Base-by-base conservation (phyloP, 1,140 invertebrate genomes). In the Leptonema lineaticorne region DNA sequence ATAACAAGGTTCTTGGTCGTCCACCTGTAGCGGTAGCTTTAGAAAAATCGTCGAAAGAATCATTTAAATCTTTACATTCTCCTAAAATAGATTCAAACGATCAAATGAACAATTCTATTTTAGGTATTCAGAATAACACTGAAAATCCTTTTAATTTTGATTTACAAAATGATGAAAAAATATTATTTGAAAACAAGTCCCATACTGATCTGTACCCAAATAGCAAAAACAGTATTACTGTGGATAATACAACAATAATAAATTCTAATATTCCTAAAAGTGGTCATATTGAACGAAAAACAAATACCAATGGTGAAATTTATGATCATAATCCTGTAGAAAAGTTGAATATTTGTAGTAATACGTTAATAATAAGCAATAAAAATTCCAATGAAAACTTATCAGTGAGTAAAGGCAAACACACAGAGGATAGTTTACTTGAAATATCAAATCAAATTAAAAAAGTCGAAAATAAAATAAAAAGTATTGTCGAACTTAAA, bases 391-490 rank as follows among this genome's bases (percentile, higher is more conserved):
- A 28, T 33, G 4, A 16, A 18, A 33, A 5, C 2, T 8, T 59
- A 16, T 53, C 22, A 58, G 41, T 24, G 5, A 63, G 46, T 29
- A 53, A 8, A 30, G 79, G 71, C 3, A 77, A 80, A 66, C 79
- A 78, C 68, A 82, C 81, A 30, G 81, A 82, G 77, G 80, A 82
- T 64, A 83, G 81, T 75, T 74, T 83, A 68, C 69, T 82, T 53
- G 77, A 77, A 33, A 82, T 83, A 74, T 83, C 81, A 18, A 75
- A 81, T 72, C 80, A 82, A 72, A 65, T 83, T 63, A 74, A 80
- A 68, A 82, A 77, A 77, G 79, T 81, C 24, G 81, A 81, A 77
- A 77, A 81, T 71, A 78, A 81, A 70, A 69, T 83, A 22, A 82
- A 82, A 71, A 76, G 76, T 68, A 81, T 76, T 74, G 75, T 75